Percentiles rank a stretch among this genome's conserved stretches.
phyloP scores from a whole-genome alignment of 53 echinoderm and acorn worm genomes.

The Paracentrotus lividus region DNA sequence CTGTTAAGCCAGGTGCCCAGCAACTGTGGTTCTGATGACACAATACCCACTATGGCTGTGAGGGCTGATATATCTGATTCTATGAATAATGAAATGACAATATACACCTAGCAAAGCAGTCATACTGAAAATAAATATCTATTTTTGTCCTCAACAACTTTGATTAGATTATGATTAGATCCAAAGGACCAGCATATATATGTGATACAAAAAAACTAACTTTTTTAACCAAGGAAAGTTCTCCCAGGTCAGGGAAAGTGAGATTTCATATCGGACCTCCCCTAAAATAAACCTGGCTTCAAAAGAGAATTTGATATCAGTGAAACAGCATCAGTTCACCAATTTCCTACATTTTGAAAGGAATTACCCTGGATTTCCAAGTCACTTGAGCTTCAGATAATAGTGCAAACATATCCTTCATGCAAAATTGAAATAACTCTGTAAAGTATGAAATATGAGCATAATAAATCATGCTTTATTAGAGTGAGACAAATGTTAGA shows the following conservation, averaged over 20 bases:
- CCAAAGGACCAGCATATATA: neutral
- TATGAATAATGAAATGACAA: neutral
- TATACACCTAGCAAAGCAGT: neutral
- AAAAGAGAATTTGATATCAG: neutral
- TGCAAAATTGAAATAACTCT: neutral
- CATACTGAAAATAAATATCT: neutral
- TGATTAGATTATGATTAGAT: slow-evolving; percentile 28
- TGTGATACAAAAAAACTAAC: neutral
- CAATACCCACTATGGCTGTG: too few species aligned
- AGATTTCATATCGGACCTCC: slow-evolving; percentile 17
- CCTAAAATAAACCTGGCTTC: slow-evolving; percentile 7
- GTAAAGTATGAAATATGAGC: neutral
- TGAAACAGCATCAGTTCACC: neutral
- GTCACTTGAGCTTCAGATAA: neutral
- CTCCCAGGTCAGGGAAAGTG: neutral
- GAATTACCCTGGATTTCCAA: too few species aligned
- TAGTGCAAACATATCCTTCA: neutral
- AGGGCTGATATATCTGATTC: neutral
- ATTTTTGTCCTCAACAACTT: neutral
- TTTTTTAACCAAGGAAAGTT: neutral
- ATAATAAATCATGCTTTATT: neutral
- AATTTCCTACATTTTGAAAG: too few species aligned
- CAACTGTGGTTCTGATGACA: too few species aligned
- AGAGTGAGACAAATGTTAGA: neutral
- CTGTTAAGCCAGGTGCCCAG: too few species aligned